phyloP scores from a whole-genome alignment of 1,140 invertebrate species.

The Acyrthosiphon pisum region DNA sequence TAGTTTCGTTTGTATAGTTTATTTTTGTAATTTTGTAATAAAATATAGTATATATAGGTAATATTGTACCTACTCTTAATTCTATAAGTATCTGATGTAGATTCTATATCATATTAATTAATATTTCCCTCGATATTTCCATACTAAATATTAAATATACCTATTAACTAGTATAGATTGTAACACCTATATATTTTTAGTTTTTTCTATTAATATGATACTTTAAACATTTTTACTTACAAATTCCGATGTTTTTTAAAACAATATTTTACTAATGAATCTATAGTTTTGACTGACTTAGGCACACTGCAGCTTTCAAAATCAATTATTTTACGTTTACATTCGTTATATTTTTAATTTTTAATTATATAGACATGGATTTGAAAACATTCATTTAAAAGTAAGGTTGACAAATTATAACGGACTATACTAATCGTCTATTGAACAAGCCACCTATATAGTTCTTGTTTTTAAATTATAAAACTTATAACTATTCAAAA shows the following conservation, averaged over 20 bases:
- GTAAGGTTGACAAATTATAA: neutral
- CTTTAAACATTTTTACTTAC: neutral
- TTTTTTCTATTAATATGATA: too few relatives aligned
- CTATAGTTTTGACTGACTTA: neutral
- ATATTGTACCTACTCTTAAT: too few relatives aligned
- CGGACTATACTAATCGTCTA: neutral
- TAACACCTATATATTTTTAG: neutral
- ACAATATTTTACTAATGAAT: conserved; percentile 9
- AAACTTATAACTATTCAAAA: neutral
- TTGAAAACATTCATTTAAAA: neutral
- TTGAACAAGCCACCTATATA: neutral
- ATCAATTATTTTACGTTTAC: neutral
- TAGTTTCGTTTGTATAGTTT: neutral
- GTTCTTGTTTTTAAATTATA: neutral
- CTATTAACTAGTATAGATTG: too few relatives aligned
- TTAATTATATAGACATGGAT: neutral
- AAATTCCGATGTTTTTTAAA: neutral
- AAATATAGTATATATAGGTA: too few relatives aligned
- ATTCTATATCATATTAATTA: too few relatives aligned
- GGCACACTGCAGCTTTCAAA: neutral
- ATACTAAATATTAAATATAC: too few relatives aligned
- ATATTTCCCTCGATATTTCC: too few relatives aligned
- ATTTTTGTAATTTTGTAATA: neutral
- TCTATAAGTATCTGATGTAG: too few relatives aligned
- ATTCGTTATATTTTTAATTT: neutral